Evolutionary conservation across 2,888 invertebrate genomes (phyloP), one percentile per base, ranked within the genome.

Genomic region (Lysandra coridon): DNA sequence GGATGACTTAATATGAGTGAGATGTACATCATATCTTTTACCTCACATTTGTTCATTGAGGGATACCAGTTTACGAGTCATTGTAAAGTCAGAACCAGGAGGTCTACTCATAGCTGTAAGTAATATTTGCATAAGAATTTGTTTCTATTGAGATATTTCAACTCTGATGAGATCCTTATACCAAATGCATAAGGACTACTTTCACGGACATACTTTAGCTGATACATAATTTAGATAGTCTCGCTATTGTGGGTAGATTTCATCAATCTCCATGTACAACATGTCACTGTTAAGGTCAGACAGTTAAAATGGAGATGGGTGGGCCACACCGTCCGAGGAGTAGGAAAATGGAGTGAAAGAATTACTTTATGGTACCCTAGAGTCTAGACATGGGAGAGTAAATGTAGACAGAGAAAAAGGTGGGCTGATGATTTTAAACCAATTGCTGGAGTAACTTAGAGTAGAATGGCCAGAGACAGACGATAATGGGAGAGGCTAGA

Each of bases 71-170:
- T 57, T 69, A 33, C 33, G 44, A 53, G 53, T 53, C 12, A 73
- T n/a, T 5, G 17, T 73, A 73, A n/a, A n/a, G n/a, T 44, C 44
- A 7, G 4, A 74, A 44, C 44, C 17, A 17, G n/a, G 23, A 40
- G 40, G n/a, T 44, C n/a, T 44, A 74, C 44, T 74, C 14, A 37
- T 33, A 69, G 69, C 23, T 23, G 30, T 33, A 69, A 69, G 12
- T 69, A 69, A 33, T 69, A 69, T 64, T 69, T 69, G 69, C 69
- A 69, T 69, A 12, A 69, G 5, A 74, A 44, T 40, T 44, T n/a
- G 44, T 44, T 73, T 14, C 49, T 12, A 49, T 49, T 49, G 49
- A 49, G 49, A 49, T 7, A 49, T 49, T 49, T 57, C 14, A 57
- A 57, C 4, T 57, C 57, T 17, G 57, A 53, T 53, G 14, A 53